These are phyloP conservation scores for Idaea dimidiata DNA, from an alignment of 2,888 invertebrate species.

Conservation along the genomic window DNA sequence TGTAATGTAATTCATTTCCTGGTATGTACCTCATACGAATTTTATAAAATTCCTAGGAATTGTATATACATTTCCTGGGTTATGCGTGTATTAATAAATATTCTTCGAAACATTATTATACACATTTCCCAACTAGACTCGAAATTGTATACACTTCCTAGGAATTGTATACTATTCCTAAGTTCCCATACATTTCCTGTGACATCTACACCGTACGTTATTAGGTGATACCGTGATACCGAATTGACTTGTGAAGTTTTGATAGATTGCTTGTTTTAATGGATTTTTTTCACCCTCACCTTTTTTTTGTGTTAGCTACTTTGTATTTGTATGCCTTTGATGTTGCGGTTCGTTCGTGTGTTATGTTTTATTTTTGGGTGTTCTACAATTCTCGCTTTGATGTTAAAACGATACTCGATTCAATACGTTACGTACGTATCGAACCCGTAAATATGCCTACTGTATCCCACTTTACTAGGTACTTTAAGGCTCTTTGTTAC, in stretches of 20 bases:
- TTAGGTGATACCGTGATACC: constrained; percentile 20
- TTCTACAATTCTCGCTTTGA: neutral
- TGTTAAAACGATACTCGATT: neutral
- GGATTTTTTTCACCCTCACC: constrained; percentile 11
- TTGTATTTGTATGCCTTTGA: constrained; percentile 4
- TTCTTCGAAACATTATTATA: too few relatives aligned
- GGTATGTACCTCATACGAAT: too few relatives aligned
- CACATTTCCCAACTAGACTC: too few relatives aligned
- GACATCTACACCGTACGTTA: constrained; percentile 13
- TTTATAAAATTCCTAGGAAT: too few relatives aligned
- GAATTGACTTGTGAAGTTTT: constrained; percentile 26
- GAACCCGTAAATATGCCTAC: neutral
- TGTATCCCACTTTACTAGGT: neutral
- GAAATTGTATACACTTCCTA: too few relatives aligned
- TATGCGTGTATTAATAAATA: too few relatives aligned
- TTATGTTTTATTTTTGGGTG: neutral
- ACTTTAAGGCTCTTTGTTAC: too few relatives aligned
- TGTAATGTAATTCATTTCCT: too few relatives aligned
- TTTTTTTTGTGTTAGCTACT: constrained; percentile 11
- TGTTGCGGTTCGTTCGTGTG: neutral
- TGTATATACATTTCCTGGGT: too few relatives aligned
- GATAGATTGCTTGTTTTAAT: constrained; percentile 25
- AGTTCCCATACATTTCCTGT: too few relatives aligned
- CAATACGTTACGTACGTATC: neutral
- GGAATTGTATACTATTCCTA: too few relatives aligned